These are phyloP conservation scores for Aurelia aurita DNA, from an alignment of 30 jellyfish, hydroid and myxozoan genomes.

Conservation along the genomic window DNA sequence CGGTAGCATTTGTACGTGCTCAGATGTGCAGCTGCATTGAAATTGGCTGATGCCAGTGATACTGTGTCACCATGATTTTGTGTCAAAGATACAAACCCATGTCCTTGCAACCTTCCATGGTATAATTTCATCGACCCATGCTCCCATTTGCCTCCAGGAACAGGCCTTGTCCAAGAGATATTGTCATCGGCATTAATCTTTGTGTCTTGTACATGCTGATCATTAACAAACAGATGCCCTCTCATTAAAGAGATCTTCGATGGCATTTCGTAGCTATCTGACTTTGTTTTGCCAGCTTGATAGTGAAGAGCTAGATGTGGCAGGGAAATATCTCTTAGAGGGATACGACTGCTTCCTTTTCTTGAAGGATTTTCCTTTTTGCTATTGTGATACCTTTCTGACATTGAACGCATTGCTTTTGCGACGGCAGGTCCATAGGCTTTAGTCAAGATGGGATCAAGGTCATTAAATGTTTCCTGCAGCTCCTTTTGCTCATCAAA, in stretches of 20 bases:
- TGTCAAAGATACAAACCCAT: constrained; percentile 55
- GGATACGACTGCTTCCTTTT: neutral
- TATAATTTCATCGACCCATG: constrained; percentile 50
- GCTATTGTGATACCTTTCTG: constrained; percentile 18
- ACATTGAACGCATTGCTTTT: constrained; percentile 48
- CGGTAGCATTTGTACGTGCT: constrained; percentile 55
- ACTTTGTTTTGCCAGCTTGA: constrained; percentile 34
- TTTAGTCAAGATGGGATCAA: constrained; percentile 41
- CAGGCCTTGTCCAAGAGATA: constrained; percentile 56
- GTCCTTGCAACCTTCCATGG: constrained; percentile 23
- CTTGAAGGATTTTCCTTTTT: neutral
- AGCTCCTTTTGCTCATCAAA: constrained; percentile 17
- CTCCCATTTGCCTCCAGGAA: constrained; percentile 63
- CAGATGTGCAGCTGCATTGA: constrained; percentile 37
- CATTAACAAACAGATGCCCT: constrained; percentile 58
- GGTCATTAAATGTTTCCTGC: constrained; percentile 20
- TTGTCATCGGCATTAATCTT: constrained; percentile 17
- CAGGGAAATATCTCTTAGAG: constrained; percentile 27
- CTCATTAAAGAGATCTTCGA: constrained; percentile 28
- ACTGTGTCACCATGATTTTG: constrained; percentile 31
- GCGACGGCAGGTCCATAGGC: constrained; percentile 59
- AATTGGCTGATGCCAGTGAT: constrained; percentile 43
- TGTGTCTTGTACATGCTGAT: constrained; percentile 22
- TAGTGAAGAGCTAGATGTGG: constrained; percentile 35
- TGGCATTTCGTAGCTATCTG: constrained; percentile 51